Percentiles rank a stretch among this genome's conserved stretches.
Conservation (phyloP, 2,888 invertebrate genomes). For the Calliscelio sp. region DNA sequence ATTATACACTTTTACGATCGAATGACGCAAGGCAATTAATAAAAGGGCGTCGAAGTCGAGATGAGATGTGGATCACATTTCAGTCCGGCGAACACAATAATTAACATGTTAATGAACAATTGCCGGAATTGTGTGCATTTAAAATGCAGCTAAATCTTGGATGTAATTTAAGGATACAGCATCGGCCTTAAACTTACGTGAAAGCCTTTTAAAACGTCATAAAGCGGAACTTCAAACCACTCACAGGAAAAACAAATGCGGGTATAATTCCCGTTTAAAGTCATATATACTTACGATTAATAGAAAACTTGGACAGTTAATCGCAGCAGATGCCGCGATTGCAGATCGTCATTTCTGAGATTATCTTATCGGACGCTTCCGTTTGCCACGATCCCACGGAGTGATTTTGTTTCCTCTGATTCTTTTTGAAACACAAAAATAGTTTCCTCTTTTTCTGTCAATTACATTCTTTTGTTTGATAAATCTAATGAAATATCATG, state of each 20-base stretch:
- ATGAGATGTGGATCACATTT: conserved; percentile 16
- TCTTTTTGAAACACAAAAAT: too few relatives aligned
- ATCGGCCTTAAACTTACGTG: not conserved
- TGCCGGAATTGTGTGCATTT: conserved; percentile 1
- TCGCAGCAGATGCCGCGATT: conserved; percentile 56
- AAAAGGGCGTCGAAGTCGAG: conserved; percentile 13
- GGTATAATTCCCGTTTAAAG: conserved; percentile 57
- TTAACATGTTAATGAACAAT: conserved; percentile 26
- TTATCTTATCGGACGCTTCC: conserved; percentile 68
- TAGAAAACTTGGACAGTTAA: conserved; percentile 63
- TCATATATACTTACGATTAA: conserved; percentile 44
- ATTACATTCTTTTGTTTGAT: too few relatives aligned
- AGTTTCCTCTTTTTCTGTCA: too few relatives aligned
- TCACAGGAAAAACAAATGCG: conserved; percentile 53
- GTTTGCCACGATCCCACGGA: conserved; percentile 28
- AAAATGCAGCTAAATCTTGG: conserved; percentile 21
- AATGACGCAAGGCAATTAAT: conserved; percentile 52
- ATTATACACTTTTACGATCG: conserved; percentile 35
- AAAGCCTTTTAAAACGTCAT: conserved; percentile 35
- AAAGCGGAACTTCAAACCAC: conserved; percentile 37
- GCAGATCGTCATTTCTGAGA: conserved; percentile 52
- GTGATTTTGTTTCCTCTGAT: conserved; percentile 1
- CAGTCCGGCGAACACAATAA: not conserved
- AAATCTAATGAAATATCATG: conserved; percentile 35
- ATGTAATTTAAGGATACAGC: conserved; percentile 21